Evolutionary conservation across 2,888 invertebrate genomes (phyloP), one percentile per base, ranked within the genome.

Genomic region (Trachelus iudaicus): DNA sequence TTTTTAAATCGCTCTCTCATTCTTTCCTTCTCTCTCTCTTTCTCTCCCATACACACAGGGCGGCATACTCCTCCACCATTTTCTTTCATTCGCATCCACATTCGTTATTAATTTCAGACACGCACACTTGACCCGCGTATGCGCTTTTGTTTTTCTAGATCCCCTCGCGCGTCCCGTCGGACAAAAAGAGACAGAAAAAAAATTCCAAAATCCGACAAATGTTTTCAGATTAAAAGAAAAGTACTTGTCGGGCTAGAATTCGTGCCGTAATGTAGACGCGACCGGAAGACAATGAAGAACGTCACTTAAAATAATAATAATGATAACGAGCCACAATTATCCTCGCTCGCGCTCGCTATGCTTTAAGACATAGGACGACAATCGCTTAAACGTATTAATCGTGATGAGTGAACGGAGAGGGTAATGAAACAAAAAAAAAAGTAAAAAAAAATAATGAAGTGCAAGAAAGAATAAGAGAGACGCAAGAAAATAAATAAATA

Each of bases 401-500:
- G 40, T 56, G 6, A 56, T 56, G 40, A 56, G 9, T 23, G 40
- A 56, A 56, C 23, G 40, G 15, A 23, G 40, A 56, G 9, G 40
- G 23, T 56, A 56, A 56, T 56, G 15, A 23, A 23, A 15, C 4
- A 15, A 40, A 40, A 40, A 4, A 13, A 40, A 37, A 12, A 13
- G 15, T 4, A 6, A 15, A 6, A 23, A 23, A 56, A 23, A 56
- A 23, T 56, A 56, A 56, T 56, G 40, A 56, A 56, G 40, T 23
- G 40, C 23, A 56, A 56, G 40, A 34, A 71, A 71, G 13, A 34
- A 34, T 23, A 71, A 13, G 71, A 71, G 33, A 69, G 75, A 69
- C 40, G 69, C 69, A 69, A 77, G 73, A 73, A 77, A 76, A 75
- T 77, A 77, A 75, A 79, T 77, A 77, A 75, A 77, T 79, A 77